Evolutionary conservation across 2,797 vertebrate species (phyloP), one percentile per base, ranked within the genome.

Genomic region (Gymnothorax reevesii): DNA sequence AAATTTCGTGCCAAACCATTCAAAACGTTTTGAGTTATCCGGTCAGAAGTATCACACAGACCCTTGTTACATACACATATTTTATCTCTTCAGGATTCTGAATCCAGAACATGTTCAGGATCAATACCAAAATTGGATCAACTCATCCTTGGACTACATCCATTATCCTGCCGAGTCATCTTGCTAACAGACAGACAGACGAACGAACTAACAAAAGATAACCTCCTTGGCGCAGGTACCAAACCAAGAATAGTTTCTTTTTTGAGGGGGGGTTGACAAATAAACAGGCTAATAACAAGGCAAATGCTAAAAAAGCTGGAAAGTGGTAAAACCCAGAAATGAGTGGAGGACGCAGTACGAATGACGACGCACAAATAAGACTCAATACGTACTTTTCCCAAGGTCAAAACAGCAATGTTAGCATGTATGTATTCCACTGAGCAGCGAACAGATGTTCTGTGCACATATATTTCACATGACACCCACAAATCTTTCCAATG

Each of bases 401-500:
- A 57, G 4, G 10, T 57, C 3, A 55, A 54, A 77, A 13, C 8
- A 42, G 55, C 49, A 42, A 27, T 73, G 27, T 10, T 12, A 33
- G 12, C 27, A 3, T 42, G 8, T 54, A n/a, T 42, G 5, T 54
- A n/a, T 52, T 80, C 77, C 77, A n/a, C 12, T 33, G 77, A n/a
- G 52, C 8, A 17, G 49, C 15, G 54, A 20, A 80, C 77, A 80
- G 49, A 77, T 80, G 77, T 55, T 10, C 20, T 55, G 52, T 20
- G 25, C 22, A 20, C 42, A 80, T n/a, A 55, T 17, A 80, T 80
- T 84, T 84, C 13, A 84, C 5, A 60, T 20, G 60, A 66, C 59
- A 64, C 42, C n/a, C 79, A 69, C 64, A n/a, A 54, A 57, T 12
- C 42, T 57, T 49, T 83, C 80, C 77, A 62, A 83, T 25, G 85